A percentile compares a stretch with the other conserved stretches of the same genome.
Conservation (phyloP, 1,140 invertebrate genomes). For the Drosophila grimshawi region DNA sequence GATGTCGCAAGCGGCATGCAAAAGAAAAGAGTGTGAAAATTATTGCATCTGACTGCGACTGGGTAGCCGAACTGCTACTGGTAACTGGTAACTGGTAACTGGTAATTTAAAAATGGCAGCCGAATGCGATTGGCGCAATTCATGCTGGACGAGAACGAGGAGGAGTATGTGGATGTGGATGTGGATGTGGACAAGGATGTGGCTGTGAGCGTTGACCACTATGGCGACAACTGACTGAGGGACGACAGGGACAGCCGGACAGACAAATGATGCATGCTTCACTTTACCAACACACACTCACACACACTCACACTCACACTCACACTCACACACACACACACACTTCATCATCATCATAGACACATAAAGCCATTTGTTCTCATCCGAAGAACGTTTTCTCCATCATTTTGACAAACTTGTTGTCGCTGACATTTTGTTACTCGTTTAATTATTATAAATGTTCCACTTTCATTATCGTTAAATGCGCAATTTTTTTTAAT, state of each 20-base stretch:
- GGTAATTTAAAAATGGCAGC: conserved; percentile 47
- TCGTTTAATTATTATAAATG: no score
- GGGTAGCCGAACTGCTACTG: background rate
- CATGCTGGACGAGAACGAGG: conserved; percentile 50
- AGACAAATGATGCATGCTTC: conserved; percentile 66
- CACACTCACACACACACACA: background rate
- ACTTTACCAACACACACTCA: conserved; percentile 27
- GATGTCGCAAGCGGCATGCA: conserved; percentile 28
- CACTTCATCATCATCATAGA: background rate
- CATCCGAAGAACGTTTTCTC: conserved; percentile 14
- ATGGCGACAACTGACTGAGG: conserved; percentile 58
- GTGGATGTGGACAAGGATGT: conserved; percentile 40
- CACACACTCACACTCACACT: conserved; percentile 10
- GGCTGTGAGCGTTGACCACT: conserved; percentile 22
- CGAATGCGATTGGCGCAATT: conserved; percentile 58
- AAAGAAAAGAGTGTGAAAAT: conserved; percentile 68
- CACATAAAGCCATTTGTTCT: conserved; percentile 10
- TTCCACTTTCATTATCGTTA: no score
- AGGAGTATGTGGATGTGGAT: background rate
- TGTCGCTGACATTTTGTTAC: no score
- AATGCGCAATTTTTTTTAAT: no score
- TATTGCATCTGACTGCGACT: conserved; percentile 54
- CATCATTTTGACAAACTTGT: background rate
- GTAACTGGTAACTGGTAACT: conserved; percentile 36
- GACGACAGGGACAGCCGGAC: conserved; percentile 18